Evolutionary conservation across 2,797 vertebrate species (phyloP).

Genomic region (Carcharodon carcharias): DNA sequence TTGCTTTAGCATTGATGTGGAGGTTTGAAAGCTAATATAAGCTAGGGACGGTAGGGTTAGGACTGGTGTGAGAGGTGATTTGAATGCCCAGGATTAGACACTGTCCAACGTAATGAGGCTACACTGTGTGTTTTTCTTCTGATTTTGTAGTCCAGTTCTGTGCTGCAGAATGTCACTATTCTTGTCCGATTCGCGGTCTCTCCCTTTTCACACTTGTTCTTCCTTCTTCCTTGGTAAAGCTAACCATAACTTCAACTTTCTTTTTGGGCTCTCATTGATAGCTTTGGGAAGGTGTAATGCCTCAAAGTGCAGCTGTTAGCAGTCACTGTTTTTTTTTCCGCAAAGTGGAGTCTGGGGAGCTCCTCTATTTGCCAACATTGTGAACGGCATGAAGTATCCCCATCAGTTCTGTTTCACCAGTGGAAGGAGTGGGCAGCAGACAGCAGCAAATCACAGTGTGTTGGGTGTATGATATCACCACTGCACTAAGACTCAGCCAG

Average conservation of each 20-base stretch:
- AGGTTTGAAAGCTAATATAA: slow-evolving; percentile 7
- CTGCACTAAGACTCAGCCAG: not conserved
- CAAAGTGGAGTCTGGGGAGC: not conserved
- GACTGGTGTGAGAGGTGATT: slow-evolving; percentile 9
- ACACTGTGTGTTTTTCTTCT: not conserved
- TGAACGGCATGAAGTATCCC: not conserved
- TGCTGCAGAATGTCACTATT: not conserved
- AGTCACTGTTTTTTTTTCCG: not conserved
- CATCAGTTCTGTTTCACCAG: not conserved
- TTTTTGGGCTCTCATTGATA: not conserved
- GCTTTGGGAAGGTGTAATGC: not conserved
- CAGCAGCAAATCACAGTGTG: slow-evolving; percentile 4
- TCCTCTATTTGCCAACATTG: not conserved
- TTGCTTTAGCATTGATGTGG: not conserved
- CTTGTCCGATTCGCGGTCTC: not conserved
- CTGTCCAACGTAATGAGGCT: slow-evolving; percentile 1
- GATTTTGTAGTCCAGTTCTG: not conserved
- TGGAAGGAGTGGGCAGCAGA: not conserved
- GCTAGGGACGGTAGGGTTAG: not conserved
- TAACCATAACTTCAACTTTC: not conserved
- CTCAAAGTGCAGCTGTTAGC: slow-evolving; percentile 1
- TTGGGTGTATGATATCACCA: not conserved
- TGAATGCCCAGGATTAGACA: not conserved
- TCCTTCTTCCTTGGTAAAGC: not conserved
- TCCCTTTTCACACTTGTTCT: not conserved